Evolutionary conservation across 2,113 vertebrate genomes (phyloP).

Genomic region (Choloepus hoffmanni): DNA sequence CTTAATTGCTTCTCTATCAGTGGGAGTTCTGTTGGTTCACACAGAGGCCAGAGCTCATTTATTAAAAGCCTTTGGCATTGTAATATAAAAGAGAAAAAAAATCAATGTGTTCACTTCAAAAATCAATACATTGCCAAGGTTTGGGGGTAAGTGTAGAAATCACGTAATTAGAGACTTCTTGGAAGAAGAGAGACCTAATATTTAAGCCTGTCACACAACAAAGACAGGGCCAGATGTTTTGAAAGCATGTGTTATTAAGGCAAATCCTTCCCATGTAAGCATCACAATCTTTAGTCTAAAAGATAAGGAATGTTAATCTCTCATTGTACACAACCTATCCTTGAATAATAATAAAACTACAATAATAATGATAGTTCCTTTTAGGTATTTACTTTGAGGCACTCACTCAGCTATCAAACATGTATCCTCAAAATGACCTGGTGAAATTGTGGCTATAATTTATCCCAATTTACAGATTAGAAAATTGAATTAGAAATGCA

Average conservation of each 20-base stretch:
- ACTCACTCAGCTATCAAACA: background rate
- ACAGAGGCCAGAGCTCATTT: slow-evolving; percentile 40
- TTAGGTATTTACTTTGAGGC: background rate
- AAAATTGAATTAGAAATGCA: background rate
- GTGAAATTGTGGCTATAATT: background rate
- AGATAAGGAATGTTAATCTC: background rate
- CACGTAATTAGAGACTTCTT: slow-evolving; percentile 38
- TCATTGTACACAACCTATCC: background rate
- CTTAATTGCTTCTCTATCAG: slow-evolving; percentile 9
- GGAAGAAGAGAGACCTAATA: background rate
- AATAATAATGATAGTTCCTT: fast-evolving
- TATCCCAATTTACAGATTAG: background rate
- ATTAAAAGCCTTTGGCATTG: slow-evolving; percentile 60
- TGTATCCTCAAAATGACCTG: background rate
- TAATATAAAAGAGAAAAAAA: slow-evolving; percentile 28
- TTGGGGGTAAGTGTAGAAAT: background rate
- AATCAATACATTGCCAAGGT: slow-evolving; percentile 8
- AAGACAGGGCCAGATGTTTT: background rate
- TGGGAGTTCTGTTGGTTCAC: slow-evolving; percentile 18
- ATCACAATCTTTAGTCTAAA: background rate
- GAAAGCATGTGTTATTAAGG: background rate
- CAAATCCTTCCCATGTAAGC: background rate
- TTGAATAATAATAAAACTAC: background rate
- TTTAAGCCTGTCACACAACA: background rate
- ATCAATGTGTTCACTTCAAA: slow-evolving; percentile 64